A percentile compares a stretch with the other conserved stretches of the same genome.
Conservation (phyloP, 2,888 invertebrate genomes). For the Plusia festucae region DNA sequence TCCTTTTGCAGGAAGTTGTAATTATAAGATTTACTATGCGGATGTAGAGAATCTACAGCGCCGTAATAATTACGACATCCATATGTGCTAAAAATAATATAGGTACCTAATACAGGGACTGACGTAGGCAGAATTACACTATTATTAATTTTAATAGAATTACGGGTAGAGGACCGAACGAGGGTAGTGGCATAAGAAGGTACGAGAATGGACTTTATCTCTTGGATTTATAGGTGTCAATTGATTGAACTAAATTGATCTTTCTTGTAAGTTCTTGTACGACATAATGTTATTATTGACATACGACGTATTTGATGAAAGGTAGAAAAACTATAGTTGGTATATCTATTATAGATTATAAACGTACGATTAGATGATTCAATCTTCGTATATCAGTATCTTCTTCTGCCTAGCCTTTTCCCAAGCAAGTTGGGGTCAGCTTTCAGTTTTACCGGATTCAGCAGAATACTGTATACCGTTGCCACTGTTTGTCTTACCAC, state of each 20-base stretch:
- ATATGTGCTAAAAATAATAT: slow-evolving; percentile 4
- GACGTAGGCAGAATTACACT: slow-evolving; percentile 1
- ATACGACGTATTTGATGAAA: slow-evolving; percentile 18
- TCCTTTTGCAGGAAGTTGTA: slow-evolving; percentile 36
- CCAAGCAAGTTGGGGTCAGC: too few relatives aligned
- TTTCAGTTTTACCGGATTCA: too few relatives aligned
- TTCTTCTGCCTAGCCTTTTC: too few relatives aligned
- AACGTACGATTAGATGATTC: too few relatives aligned
- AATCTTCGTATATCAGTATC: too few relatives aligned
- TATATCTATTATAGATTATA: too few relatives aligned
- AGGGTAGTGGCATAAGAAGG: background rate
- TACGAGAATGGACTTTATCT: background rate
- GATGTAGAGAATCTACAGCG: slow-evolving; percentile 29
- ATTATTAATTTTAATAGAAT: slow-evolving; percentile 20
- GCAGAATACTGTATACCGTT: too few relatives aligned
- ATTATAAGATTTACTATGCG: slow-evolving; percentile 39
- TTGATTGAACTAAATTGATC: too few relatives aligned
- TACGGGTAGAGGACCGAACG: slow-evolving; percentile 5
- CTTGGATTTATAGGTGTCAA: background rate
- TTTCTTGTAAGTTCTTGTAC: background rate
- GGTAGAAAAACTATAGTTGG: background rate
- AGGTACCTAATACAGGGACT: slow-evolving; percentile 6
- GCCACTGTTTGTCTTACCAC: too few relatives aligned
- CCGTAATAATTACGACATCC: slow-evolving; percentile 10
- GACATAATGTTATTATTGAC: slow-evolving; percentile 14